These are phyloP conservation scores for Pangasianodon hypophthalmus DNA, from an alignment of 2,113 vertebrate genomes.

Conservation along the genomic window DNA sequence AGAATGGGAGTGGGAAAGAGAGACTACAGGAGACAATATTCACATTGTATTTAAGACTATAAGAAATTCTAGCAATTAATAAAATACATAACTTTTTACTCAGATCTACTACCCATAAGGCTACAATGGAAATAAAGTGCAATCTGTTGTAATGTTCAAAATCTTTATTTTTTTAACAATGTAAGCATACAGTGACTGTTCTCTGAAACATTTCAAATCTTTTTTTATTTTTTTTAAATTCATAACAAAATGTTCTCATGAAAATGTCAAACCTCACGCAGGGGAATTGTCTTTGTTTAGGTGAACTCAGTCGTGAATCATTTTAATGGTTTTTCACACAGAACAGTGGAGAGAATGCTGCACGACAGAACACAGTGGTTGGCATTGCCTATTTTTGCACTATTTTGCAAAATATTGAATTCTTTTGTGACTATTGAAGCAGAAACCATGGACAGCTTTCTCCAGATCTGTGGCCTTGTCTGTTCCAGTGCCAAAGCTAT, in stretches of 20 bases:
- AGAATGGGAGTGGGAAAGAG: background rate
- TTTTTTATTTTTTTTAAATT: background rate
- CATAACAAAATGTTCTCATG: conserved; percentile 5
- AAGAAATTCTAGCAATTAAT: background rate
- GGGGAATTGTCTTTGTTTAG: conserved; percentile 21
- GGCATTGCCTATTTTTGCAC: conserved; percentile 11
- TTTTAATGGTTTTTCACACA: conserved; percentile 35
- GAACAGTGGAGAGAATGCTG: background rate
- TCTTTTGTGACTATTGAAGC: background rate
- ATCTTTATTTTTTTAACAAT: conserved; percentile 20
- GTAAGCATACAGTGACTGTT: background rate
- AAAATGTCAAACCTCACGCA: conserved; percentile 5
- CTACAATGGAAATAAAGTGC: background rate
- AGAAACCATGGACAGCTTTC: background rate
- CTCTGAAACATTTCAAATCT: background rate
- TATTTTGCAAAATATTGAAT: conserved; percentile 1
- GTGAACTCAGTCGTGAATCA: conserved; percentile 29
- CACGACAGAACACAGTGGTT: background rate
- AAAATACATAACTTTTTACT: background rate
- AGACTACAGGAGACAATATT: background rate
- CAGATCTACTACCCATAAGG: background rate
- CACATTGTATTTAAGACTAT: background rate
- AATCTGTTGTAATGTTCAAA: background rate
- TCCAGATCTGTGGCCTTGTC: conserved; percentile 16
- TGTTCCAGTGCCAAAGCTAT: background rate